Evolutionary conservation across 2,888 invertebrate genomes (phyloP).

Genomic region (Oscheius sp.): DNA sequence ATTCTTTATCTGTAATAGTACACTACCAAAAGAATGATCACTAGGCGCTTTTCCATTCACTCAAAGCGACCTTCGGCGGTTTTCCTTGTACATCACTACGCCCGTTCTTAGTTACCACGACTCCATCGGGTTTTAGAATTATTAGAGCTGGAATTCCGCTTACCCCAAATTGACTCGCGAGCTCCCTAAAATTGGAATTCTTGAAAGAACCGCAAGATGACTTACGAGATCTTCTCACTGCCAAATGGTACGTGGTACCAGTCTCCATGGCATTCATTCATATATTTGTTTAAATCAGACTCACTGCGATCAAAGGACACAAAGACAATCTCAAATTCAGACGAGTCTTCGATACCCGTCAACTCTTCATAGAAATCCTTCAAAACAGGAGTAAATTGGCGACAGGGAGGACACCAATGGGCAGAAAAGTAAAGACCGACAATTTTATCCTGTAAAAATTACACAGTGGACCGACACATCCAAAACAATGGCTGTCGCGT

Average conservation of each 20-base stretch:
- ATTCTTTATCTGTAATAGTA: too few relatives aligned
- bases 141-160: constrained; percentile 76
- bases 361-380: constrained; percentile 74
- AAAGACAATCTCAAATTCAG: constrained; percentile 76
- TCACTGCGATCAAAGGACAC: constrained; percentile 75
- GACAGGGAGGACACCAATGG: constrained; percentile 77
- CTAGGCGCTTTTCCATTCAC: constrained; percentile 26
- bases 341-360: constrained; percentile 59
- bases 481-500: neutral
- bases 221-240: constrained; percentile 67
- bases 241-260: constrained; percentile 75
- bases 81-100: constrained; percentile 74
- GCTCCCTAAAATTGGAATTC: constrained; percentile 68
- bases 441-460: constrained; percentile 44
- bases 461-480: neutral
- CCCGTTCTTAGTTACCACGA: constrained; percentile 74
- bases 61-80: constrained; percentile 23
- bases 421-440: constrained; percentile 75
- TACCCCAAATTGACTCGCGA: constrained; percentile 74
- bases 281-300: constrained; percentile 71
- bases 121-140: constrained; percentile 75
- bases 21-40: too few relatives aligned
- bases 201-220: neutral
- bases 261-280: constrained; percentile 75
- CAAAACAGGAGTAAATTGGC: constrained; percentile 75